Percentiles rank a stretch among this genome's conserved stretches.
These are phyloP conservation scores for Diploscapter pachys DNA, from an alignment of 1,140 invertebrate species.

Conservation along the genomic window DNA sequence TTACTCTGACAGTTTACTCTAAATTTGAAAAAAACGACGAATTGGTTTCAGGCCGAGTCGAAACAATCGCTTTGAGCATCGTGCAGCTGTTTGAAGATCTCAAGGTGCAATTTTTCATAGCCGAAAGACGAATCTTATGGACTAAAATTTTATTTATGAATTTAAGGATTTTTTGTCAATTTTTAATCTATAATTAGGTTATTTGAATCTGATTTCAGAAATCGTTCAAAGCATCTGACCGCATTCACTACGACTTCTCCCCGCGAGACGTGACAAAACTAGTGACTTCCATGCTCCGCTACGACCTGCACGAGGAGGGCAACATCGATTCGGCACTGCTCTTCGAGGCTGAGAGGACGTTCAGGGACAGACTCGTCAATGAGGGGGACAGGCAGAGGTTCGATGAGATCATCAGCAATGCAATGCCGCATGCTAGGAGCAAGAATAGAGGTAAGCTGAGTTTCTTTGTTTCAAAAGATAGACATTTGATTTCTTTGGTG, in stretches of 20 bases:
- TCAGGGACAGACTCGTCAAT: conserved; percentile 73
- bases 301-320: not conserved
- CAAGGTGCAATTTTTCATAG: no score
- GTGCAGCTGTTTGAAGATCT: conserved; percentile 67
- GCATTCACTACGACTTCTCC: conserved; percentile 71
- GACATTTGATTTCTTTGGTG: not conserved
- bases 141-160: no score
- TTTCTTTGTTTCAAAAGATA: not conserved
- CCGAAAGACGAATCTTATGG: no score
- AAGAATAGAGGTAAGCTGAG: conserved; percentile 61
- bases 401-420: conserved; percentile 67
- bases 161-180: no score
- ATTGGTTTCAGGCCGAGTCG: conserved; percentile 48
- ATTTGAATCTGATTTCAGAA: not conserved
- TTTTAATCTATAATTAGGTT: conserved; percentile 60
- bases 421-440: conserved; percentile 60
- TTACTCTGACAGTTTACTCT: conserved; percentile 53
- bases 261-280: conserved; percentile 72
- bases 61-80: conserved; percentile 67
- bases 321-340: conserved; percentile 66
- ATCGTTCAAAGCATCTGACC: conserved; percentile 67
- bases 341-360: conserved; percentile 75
- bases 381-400: conserved; percentile 70
- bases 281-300: conserved; percentile 68
- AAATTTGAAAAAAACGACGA: conserved; percentile 49